Base-by-base conservation (phyloP, 2,888 invertebrate species). In the Tinea pellionella region DNA sequence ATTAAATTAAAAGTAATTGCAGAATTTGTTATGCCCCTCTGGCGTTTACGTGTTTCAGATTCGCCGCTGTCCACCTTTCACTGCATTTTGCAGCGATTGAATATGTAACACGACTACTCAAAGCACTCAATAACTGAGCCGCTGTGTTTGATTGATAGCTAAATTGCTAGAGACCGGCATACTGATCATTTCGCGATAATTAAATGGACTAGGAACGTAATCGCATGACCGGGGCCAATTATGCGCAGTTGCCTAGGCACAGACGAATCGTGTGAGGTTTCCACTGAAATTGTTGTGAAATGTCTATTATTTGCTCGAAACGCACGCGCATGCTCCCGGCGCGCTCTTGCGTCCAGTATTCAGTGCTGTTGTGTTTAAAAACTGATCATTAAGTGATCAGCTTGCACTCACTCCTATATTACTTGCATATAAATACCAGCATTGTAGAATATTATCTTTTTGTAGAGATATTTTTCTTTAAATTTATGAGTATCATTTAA, bases 151-250 rank as follows among this genome's bases (percentile, higher is more conserved):
- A 88, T 84, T 87, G 88, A 88, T 87, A 81, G 86, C 76, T 83
- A 88, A 88, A 88, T 88, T 87, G 80, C 79, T 64, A 74, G 75
- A 81, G 80, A 78, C 82, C 78, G 76, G 79, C 77, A 79, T 70
- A 78, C 75, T 75, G 86, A 87, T 88, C 80, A 85, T 87, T 87
- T 85, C 66, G 73, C 77, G 76, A 85, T 87, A 88, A 88, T 88
- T 88, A 88, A 88, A 87, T 87, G 75, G 80, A 70, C 78, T 76
- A 77, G 82, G 73, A 83, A 85, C 77, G 79, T 85, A 87, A 86
- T 88, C 83, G 88, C 88, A 86, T 88, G 88, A 86, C 85, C 77
- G 74, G 75, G 69, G 69, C 77, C 88, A 86, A 88, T 88, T 88
- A 88, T 77, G 71, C 63, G 73, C 68, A 67, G 68, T 76, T 79